phyloP scores from a whole-genome alignment of 1,140 invertebrate genomes.

The Diorhabda carinulata region DNA sequence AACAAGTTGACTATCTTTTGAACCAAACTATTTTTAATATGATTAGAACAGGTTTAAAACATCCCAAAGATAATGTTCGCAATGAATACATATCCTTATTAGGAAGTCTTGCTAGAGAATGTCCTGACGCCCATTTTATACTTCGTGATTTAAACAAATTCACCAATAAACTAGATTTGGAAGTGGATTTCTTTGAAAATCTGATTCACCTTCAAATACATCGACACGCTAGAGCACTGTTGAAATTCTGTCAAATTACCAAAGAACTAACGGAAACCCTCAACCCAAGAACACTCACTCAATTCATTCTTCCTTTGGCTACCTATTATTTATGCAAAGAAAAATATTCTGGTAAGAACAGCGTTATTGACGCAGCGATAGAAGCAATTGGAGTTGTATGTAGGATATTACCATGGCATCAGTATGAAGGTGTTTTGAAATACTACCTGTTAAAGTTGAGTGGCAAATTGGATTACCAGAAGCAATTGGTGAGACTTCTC shows the following conservation, averaged over 20 bases:
- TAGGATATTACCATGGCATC: slow-evolving; percentile 76
- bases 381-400: slow-evolving; percentile 72
- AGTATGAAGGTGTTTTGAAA: slow-evolving; percentile 77
- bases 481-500: slow-evolving; percentile 75
- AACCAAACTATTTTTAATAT: slow-evolving; percentile 67
- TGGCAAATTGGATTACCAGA: slow-evolving; percentile 69
- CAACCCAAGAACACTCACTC: slow-evolving; percentile 66
- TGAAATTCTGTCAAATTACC: slow-evolving; percentile 61
- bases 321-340: slow-evolving; percentile 76
- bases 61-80: slow-evolving; percentile 61
- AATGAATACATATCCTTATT: slow-evolving; percentile 75
- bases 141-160: slow-evolving; percentile 71
- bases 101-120: slow-evolving; percentile 69
- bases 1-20: slow-evolving; percentile 62
- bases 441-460: slow-evolving; percentile 75
- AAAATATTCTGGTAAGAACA: slow-evolving; percentile 69
- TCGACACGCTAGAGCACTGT: slow-evolving; percentile 72
- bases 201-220: slow-evolving; percentile 83
- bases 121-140: slow-evolving; percentile 63
- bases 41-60: slow-evolving; percentile 64
- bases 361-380: slow-evolving; percentile 80
- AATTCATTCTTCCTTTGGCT: slow-evolving; percentile 82
- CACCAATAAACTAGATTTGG: slow-evolving; percentile 68
- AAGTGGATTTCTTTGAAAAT: slow-evolving; percentile 94
- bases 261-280: slow-evolving; percentile 57